These are phyloP conservation scores for Spea bombifrons DNA, from an alignment of 2,113 vertebrate species.

Conservation along the genomic window DNA sequence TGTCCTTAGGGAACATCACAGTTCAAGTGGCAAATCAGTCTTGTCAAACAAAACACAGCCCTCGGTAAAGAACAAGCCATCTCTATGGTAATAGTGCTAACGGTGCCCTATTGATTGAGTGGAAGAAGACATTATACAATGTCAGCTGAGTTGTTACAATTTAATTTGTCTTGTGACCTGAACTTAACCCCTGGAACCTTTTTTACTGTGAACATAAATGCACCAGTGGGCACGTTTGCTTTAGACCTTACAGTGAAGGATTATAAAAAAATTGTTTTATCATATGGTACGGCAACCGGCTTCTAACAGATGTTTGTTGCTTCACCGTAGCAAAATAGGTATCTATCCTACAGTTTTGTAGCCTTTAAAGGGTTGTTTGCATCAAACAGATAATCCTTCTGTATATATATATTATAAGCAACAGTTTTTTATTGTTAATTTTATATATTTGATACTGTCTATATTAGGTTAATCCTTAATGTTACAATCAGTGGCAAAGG, in stretches of 20 bases:
- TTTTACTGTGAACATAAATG: constrained; percentile 63
- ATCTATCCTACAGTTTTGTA: too few species aligned
- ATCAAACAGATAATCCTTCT: too few species aligned
- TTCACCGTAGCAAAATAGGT: too few species aligned
- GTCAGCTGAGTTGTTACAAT: constrained; percentile 80
- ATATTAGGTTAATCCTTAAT: too few species aligned
- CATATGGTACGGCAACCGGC: not conserved
- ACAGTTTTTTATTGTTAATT: too few species aligned
- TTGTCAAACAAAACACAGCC: constrained; percentile 74
- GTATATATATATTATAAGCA: too few species aligned
- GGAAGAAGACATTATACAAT: constrained; percentile 80
- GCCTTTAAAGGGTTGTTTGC: too few species aligned
- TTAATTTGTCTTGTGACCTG: constrained; percentile 77
- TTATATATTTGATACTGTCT: too few species aligned
- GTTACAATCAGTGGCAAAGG: too few species aligned
- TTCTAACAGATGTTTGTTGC: not conserved
- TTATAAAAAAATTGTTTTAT: constrained; percentile 18
- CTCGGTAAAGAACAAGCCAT: constrained; percentile 71
- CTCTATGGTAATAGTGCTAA: constrained; percentile 79
- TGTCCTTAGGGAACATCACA: constrained; percentile 68
- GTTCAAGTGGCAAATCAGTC: constrained; percentile 77
- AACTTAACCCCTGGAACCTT: constrained; percentile 77
- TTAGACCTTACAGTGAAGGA: constrained; percentile 48
- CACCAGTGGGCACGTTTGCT: constrained; percentile 55
- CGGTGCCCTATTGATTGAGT: constrained; percentile 76